phyloP scores from a whole-genome alignment of 2,888 invertebrate genomes.

The Mythimna albipuncta region DNA sequence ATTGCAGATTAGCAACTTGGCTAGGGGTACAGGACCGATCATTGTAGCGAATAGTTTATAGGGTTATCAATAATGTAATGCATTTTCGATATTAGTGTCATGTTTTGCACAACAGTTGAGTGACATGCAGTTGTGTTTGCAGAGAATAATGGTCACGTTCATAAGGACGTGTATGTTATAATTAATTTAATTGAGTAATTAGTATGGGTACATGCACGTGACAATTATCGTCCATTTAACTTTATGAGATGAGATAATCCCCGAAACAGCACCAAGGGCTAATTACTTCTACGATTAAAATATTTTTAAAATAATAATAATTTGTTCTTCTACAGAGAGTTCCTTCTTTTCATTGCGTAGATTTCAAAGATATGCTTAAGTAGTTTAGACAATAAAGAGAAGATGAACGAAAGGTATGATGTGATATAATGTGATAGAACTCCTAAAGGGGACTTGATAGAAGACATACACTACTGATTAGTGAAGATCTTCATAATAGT shows the following conservation, averaged over 20 bases:
- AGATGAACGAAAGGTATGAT: no score
- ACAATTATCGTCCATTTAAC: conserved; percentile 41
- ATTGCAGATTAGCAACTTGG: no score
- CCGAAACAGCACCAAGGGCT: background rate
- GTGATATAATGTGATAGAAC: no score
- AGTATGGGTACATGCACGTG: conserved; percentile 36
- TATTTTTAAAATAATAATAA: background rate
- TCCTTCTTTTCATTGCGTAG: background rate
- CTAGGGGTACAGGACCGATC: no score
- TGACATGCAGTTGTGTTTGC: background rate
- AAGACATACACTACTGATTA: no score
- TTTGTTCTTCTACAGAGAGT: background rate
- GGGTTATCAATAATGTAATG: no score
- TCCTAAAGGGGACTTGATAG: no score
- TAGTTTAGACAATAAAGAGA: no score
- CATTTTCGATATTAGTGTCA: background rate
- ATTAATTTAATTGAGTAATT: conserved; percentile 52
- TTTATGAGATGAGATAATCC: conserved; percentile 38
- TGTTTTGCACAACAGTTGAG: background rate
- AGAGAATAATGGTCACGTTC: conserved; percentile 28
- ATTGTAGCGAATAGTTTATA: no score
- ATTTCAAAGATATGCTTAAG: no score
- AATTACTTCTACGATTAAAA: background rate
- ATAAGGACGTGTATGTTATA: conserved; percentile 47
- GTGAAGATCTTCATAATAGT: no score